Conservation (phyloP, 2,888 invertebrate genomes). For the Cephus sareptanus region DNA sequence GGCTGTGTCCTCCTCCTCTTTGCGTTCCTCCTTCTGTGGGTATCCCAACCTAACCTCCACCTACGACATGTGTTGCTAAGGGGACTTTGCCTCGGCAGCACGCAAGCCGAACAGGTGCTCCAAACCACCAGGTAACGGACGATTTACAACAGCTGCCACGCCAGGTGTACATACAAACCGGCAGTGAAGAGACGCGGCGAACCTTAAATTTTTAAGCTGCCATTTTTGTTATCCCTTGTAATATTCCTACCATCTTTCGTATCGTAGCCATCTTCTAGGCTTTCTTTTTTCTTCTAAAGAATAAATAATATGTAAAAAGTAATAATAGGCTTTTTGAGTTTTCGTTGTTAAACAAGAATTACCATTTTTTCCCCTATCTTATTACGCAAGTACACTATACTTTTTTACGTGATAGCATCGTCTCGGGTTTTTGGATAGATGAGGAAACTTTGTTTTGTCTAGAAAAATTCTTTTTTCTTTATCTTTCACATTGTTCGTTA, state of each 20-base stretch:
- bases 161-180: slow-evolving; percentile 55
- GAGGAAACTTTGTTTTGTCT: background rate
- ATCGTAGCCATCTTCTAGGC: no score
- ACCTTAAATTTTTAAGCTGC: background rate
- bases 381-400: background rate
- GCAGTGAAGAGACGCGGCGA: background rate
- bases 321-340: background rate
- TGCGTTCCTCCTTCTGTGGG: background rate
- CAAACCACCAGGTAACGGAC: slow-evolving; percentile 57
- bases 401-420: background rate
- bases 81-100: slow-evolving; percentile 49
- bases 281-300: no score
- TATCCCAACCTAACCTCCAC: background rate
- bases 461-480: no score
- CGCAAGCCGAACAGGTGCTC: slow-evolving; percentile 61
- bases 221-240: background rate
- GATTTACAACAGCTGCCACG: slow-evolving; percentile 57
- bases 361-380: background rate
- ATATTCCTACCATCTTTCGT: background rate
- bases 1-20: background rate
- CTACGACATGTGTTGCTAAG: slow-evolving; percentile 54
- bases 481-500: background rate
- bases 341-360: background rate
- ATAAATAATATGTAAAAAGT: no score
- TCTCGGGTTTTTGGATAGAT: background rate